Evolutionary conservation across 2,797 vertebrate genomes (phyloP), one percentile per base, ranked within the genome.

Genomic region (Mormyrops attenuatus): DNA sequence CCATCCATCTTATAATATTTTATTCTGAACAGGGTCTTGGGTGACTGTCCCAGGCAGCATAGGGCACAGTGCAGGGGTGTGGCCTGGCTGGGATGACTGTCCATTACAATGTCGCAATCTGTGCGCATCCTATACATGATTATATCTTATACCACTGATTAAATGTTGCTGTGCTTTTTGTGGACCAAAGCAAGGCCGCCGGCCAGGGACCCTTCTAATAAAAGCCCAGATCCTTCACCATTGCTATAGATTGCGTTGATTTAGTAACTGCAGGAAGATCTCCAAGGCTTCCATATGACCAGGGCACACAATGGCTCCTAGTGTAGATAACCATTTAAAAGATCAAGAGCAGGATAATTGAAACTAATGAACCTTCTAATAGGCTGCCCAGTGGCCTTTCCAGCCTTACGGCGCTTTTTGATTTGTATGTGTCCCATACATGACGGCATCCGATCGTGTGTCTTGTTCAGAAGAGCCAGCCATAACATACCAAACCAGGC

Each of bases 321-420:
- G 2, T 34, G 22, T 86, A 53, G 0, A 86, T 50, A 86, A 86
- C 8, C 50, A 0, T 52, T 53, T 34, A 30, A 86, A 30, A 30
- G 22, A 86, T 22, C 13, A 52, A 86, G 30, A 52, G 50, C 50
- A 86, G 84, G 30, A 86, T 34, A 50, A 86, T 5, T 17, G 50
- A 86, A 86, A 52, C 50, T 34, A 55, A 34, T 86, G 53, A 55
- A 86, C 84, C 26, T 86, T 85, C 47, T 86, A 50, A 52, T 86
- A 34, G 17, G 38, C 2, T 44, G 38, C 22, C 41, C 50, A 17
- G 47, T 50, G 50, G 8, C 26, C 50, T 7, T 30, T 86, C n/a
- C 50, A 34, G 84, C 9, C 47, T 53, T 15, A 20, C 84, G 15
- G 50, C 11, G 0, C 22, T 20, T 85, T 15, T 26, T 15, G 17